These are phyloP conservation scores for Tetrao urogallus DNA, from an alignment of 2,113 vertebrate genomes.

Conservation along the genomic window DNA sequence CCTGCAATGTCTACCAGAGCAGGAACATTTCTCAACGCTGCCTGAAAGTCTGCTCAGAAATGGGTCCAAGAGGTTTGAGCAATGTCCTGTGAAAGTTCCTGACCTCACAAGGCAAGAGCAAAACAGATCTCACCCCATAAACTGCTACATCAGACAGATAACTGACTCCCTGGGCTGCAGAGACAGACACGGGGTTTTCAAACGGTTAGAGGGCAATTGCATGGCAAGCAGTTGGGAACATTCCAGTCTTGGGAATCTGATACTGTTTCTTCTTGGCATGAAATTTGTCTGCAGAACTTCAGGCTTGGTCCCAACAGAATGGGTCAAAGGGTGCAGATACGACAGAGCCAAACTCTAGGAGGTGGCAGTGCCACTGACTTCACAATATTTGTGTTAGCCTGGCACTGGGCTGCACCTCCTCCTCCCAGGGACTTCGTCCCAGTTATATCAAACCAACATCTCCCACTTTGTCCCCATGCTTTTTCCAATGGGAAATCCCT, in stretches of 20 bases:
- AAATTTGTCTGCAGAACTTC: background rate
- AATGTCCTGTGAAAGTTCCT: conserved; percentile 28
- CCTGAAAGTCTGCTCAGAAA: background rate
- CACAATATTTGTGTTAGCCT: background rate
- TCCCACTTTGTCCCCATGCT: background rate
- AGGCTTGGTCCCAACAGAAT: background rate
- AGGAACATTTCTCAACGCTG: background rate
- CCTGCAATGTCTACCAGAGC: background rate
- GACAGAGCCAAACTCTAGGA: background rate
- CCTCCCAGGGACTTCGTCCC: background rate
- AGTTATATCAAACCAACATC: background rate
- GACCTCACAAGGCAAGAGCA: background rate
- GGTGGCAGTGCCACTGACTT: background rate
- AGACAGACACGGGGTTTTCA: background rate
- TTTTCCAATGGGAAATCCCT: background rate
- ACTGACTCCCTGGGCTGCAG: background rate
- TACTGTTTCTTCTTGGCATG: background rate
- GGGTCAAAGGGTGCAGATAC: background rate
- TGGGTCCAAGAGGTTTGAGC: background rate
- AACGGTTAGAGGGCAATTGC: background rate
- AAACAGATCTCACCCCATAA: background rate
- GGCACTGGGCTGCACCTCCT: background rate
- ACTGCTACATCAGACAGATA: background rate
- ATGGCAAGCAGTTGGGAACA: background rate
- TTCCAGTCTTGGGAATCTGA: background rate